Evolutionary conservation across 2,888 invertebrate species (phyloP), one percentile per base, ranked within the genome.

Genomic region (Villa cingulata): DNA sequence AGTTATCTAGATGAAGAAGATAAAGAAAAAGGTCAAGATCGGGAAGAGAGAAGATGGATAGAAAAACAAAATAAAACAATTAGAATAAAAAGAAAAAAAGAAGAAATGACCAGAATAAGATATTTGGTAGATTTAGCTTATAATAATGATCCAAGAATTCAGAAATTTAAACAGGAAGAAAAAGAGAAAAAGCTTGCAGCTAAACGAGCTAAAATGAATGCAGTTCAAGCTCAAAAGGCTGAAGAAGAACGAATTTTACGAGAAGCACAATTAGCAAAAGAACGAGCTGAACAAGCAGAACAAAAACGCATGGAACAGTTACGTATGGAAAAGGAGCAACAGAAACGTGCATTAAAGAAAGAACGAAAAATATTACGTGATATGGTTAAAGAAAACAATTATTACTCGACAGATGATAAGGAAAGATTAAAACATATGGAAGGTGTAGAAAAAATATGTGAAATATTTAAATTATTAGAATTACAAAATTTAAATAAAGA

Each of bases 1-100:
- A 97, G 97, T 2, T 99, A 98, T 66, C 72, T 95, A 56, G 98
- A 99, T 65, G 96, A 97, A 70, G 97, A 98, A 65, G 97, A 97
- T 62, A 97, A 97, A 65, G 95, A 97, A 63, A 90, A 88, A 61
- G 97, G 96, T 2, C 90, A 94, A 65, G 95, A 88, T 68, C 81
- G 97, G 2, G 96, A 96, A 59, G 96, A 96, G 70, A 74, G 98
- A 41, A 78, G 92, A 53, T 97, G 94, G 87, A 97, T 99, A 63
- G 98, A 99, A 63, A 97, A 95, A 70, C 88, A 94, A 67, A 99
- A 99, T 66, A 95, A 92, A 74, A 83, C 78, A 2, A 90, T 88
- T 9, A 74, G 98, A 41, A 84, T 88, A 34, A 87, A 95, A 62
- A 77, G 88, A 62, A 95, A 96, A 72, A 97, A 97, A 66, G 96